A percentile compares a stretch with the other conserved stretches of the same genome.
phyloP scores from a whole-genome alignment of 1,140 invertebrate genomes.

The Cheumatopsyche charites region DNA sequence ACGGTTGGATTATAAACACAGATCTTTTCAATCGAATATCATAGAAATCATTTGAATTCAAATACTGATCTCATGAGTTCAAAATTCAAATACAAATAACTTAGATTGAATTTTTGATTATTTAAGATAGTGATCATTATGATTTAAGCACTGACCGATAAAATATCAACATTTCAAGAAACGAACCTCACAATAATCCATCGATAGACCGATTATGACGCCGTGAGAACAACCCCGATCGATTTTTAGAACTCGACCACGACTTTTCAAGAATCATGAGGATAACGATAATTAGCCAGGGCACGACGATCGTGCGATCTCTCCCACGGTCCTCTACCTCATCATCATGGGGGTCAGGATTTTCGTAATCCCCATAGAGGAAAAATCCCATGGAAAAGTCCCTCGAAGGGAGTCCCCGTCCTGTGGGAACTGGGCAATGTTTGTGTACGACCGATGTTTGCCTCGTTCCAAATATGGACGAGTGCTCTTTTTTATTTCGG shows the following conservation, averaged over 20 bases:
- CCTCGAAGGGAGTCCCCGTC: not conserved
- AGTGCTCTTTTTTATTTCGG: not conserved
- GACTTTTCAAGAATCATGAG: conserved; percentile 4
- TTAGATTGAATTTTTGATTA: too few species aligned
- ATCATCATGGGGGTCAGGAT: not conserved
- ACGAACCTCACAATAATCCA: too few species aligned
- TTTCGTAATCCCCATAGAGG: not conserved
- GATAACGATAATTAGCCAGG: not conserved
- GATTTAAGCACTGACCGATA: too few species aligned
- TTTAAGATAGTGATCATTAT: too few species aligned
- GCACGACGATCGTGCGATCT: not conserved
- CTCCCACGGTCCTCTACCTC: not conserved
- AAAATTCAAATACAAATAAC: too few species aligned
- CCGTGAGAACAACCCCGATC: too few species aligned
- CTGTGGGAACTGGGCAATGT: conserved; percentile 6
- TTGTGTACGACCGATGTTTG: not conserved
- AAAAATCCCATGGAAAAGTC: conserved; percentile 26
- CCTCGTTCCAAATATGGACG: not conserved
- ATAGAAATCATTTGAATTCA: too few species aligned
- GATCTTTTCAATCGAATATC: too few species aligned
- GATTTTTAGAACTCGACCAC: not conserved
- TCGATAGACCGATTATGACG: too few species aligned
- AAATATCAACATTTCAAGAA: too few species aligned
- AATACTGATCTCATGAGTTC: too few species aligned
- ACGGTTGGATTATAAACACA: too few species aligned